Evolutionary conservation across 2,888 invertebrate species (phyloP).

Genomic region (Ernsta delagoae): DNA sequence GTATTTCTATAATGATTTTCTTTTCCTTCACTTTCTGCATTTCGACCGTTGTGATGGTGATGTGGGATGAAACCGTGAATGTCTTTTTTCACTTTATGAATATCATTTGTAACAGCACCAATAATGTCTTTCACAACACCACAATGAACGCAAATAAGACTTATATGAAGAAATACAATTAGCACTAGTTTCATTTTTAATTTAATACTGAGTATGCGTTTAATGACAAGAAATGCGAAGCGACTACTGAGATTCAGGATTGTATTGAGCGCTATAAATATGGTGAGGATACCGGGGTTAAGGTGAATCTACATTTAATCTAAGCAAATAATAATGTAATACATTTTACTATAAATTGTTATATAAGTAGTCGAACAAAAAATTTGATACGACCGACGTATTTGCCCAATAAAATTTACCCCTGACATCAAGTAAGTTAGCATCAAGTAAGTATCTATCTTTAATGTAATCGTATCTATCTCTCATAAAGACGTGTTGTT

Average conservation of each 20-base stretch:
- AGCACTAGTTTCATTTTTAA: constrained; percentile 27
- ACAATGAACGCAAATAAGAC: not conserved
- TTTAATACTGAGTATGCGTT: constrained; percentile 1
- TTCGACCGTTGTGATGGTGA: constrained; percentile 4
- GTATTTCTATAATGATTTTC: not conserved
- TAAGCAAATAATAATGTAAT: too few relatives aligned
- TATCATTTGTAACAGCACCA: not conserved
- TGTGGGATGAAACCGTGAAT: not conserved
- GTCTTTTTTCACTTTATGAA: constrained; percentile 9
- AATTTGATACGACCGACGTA: too few relatives aligned
- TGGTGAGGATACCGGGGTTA: constrained; percentile 4
- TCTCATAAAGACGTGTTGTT: too few relatives aligned
- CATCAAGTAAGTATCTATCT: too few relatives aligned
- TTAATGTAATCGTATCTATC: too few relatives aligned
- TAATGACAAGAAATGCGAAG: not conserved
- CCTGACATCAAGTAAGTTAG: too few relatives aligned
- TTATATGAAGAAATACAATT: constrained; percentile 8
- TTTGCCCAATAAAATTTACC: too few relatives aligned
- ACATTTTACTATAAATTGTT: too few relatives aligned
- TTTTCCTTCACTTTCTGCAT: not conserved
- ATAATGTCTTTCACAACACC: constrained; percentile 18
- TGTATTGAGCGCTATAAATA: constrained; percentile 8
- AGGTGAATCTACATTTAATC: not conserved
- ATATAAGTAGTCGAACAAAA: too few relatives aligned
- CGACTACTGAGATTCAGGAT: not conserved